Percentiles rank a stretch among this genome's conserved stretches.
phyloP scores from a whole-genome alignment of 2,113 vertebrate species.

The Macrotus californicus region DNA sequence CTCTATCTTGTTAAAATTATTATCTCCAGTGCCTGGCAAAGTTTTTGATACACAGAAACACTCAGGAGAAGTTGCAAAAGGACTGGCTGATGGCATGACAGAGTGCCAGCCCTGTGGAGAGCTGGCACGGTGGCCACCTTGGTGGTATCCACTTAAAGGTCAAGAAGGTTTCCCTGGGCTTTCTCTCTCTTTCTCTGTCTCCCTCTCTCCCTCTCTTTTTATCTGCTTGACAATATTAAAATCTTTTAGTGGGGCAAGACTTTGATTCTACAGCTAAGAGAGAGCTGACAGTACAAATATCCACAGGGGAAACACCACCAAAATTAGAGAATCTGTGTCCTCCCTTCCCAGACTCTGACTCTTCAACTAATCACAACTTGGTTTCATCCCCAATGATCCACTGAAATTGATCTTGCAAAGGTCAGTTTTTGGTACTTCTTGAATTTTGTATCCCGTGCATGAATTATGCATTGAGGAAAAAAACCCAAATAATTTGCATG shows the following conservation, averaged over 20 bases:
- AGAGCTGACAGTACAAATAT: not conserved
- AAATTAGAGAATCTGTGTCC: not conserved
- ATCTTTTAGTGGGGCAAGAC: not conserved
- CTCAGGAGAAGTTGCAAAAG: not conserved
- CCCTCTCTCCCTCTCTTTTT: not conserved
- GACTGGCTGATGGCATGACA: not conserved
- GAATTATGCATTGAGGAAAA: not conserved
- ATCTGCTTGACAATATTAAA: not conserved
- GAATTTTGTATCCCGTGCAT: not conserved
- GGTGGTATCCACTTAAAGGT: not conserved
- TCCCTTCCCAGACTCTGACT: not conserved
- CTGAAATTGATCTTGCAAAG: not conserved
- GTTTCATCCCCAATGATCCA: not conserved
- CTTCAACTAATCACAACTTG: not conserved
- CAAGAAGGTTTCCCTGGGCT: not conserved
- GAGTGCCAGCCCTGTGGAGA: not conserved
- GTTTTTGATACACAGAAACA: not conserved
- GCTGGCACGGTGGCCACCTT: not conserved
- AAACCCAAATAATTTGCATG: not conserved
- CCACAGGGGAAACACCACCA: not conserved
- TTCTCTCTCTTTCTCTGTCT: not conserved
- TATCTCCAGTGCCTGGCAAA: not conserved
- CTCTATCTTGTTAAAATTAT: not conserved
- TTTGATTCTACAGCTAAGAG: not conserved
- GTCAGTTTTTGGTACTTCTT: not conserved